Evolutionary conservation across 2,888 invertebrate genomes (phyloP).

Genomic region (Petrophora chlorosata): DNA sequence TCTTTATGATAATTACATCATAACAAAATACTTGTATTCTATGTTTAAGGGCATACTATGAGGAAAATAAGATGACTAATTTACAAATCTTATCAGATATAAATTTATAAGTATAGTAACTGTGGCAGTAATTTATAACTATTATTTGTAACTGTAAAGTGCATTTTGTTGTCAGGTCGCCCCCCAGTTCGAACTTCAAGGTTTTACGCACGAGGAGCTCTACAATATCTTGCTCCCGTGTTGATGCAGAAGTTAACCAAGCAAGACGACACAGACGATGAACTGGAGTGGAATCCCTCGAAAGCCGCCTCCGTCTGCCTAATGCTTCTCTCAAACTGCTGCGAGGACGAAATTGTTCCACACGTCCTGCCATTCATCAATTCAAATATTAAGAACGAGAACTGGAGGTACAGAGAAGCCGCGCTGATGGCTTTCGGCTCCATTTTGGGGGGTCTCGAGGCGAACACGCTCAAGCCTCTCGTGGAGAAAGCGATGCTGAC

Average conservation of each 20-base stretch:
- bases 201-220: constrained; percentile 99
- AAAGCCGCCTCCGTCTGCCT: constrained; percentile 99
- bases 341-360: constrained; percentile 98
- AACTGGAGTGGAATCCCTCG: constrained; percentile 99
- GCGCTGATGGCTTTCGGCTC: constrained; percentile 99
- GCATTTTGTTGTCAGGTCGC: constrained; percentile 85
- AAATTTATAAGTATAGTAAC: too few relatives aligned
- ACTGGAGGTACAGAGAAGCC: constrained; percentile 97
- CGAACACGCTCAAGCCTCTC: constrained; percentile 93
- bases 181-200: constrained; percentile 96
- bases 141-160: background rate
- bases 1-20: background rate
- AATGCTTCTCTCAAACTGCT: constrained; percentile 98
- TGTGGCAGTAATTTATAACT: too few relatives aligned
- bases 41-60: too few relatives aligned
- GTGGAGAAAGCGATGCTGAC: constrained; percentile 99
- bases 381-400: constrained; percentile 94
- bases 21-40: too few relatives aligned
- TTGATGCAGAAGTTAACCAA: constrained; percentile 97
- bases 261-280: constrained; percentile 98
- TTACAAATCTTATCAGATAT: background rate
- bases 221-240: constrained; percentile 97
- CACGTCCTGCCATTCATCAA: constrained; percentile 98
- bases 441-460: constrained; percentile 95
- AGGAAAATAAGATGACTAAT: background rate